Conservation (phyloP, 2,113 vertebrate genomes). For the Clarias batrachus region DNA sequence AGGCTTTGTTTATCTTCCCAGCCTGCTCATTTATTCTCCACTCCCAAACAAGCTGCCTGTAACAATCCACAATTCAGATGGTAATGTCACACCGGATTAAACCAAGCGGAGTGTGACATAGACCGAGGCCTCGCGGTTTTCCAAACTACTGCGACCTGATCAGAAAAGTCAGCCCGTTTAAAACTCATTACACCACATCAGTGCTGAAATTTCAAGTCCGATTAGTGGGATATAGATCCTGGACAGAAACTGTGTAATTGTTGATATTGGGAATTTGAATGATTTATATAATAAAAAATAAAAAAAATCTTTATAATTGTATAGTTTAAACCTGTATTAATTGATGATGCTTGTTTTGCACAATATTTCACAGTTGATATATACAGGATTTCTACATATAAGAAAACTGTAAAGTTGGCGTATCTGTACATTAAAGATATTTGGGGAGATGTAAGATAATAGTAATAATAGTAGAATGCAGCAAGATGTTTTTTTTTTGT, state of each 20-base stretch:
- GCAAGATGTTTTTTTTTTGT: too few relatives aligned
- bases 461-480: too few relatives aligned
- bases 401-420: too few relatives aligned
- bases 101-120: neutral
- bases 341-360: too few relatives aligned
- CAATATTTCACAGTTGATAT: too few relatives aligned
- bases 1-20: slow-evolving; percentile 49
- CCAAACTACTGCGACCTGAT: neutral
- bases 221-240: neutral
- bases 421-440: too few relatives aligned
- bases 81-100: slow-evolving; percentile 9
- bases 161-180: neutral
- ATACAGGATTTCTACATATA: too few relatives aligned
- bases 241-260: neutral
- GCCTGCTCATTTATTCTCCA: slow-evolving; percentile 37
- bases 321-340: too few relatives aligned
- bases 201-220: neutral
- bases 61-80: slow-evolving; percentile 23
- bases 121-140: neutral
- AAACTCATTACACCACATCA: neutral
- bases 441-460: too few relatives aligned
- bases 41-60: slow-evolving; percentile 25
- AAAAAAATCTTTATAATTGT: too few relatives aligned
- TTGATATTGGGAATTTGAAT: neutral
- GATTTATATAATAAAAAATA: too few relatives aligned